Evolutionary conservation across 2,888 invertebrate genomes (phyloP).

Genomic region (Leucania comma): DNA sequence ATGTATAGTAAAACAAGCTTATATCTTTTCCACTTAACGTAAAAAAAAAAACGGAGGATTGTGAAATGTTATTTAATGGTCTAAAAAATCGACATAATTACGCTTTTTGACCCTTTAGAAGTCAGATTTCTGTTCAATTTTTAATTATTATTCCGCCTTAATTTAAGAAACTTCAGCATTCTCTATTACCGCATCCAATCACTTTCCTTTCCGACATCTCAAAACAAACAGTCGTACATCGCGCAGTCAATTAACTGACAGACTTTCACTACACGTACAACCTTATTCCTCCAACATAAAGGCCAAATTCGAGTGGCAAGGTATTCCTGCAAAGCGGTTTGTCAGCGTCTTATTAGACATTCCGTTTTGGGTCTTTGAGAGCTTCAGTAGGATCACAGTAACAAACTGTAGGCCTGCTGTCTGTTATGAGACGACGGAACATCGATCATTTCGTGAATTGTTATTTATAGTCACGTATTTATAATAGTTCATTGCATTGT

Average conservation of each 20-base stretch:
- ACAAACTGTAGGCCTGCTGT: constrained; percentile 15
- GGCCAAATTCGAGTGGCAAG: constrained; percentile 45
- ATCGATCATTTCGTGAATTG: constrained; percentile 31
- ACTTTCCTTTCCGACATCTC: constrained; percentile 58
- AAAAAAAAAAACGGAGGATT: no score
- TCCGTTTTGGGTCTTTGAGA: constrained; percentile 67
- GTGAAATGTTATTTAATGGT: no score
- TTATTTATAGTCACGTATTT: no score
- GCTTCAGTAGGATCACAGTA: constrained; percentile 32
- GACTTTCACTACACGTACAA: constrained; percentile 28
- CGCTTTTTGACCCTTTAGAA: no score
- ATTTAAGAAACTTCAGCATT: background rate
- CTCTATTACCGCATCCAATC: constrained; percentile 44
- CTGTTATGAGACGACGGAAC: constrained; percentile 21
- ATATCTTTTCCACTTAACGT: no score
- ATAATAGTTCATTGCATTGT: no score
- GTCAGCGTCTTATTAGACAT: constrained; percentile 71
- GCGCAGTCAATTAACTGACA: constrained; percentile 68
- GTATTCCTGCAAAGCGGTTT: constrained; percentile 58
- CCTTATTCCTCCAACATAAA: constrained; percentile 44
- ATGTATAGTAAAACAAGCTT: no score
- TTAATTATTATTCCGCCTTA: no score
- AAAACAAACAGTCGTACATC: constrained; percentile 69
- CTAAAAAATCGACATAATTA: no score
- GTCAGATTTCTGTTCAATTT: no score